These are phyloP conservation scores for Macaria notata DNA, from an alignment of 2,888 invertebrate species.

Conservation along the genomic window DNA sequence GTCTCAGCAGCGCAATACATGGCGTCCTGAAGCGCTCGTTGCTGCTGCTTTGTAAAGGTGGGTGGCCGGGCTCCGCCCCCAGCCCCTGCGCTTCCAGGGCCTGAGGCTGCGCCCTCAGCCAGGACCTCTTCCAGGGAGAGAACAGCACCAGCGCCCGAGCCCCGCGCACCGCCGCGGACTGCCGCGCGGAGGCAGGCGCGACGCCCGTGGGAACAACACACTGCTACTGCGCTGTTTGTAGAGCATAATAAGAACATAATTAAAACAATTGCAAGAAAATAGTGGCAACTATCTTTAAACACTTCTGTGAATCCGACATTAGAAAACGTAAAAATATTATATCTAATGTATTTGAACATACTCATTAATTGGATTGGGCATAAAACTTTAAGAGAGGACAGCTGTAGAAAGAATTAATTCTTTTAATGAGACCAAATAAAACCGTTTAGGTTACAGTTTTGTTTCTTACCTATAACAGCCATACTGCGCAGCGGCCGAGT, in stretches of 20 bases:
- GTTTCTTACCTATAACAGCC: conserved; percentile 88
- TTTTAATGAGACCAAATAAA: too few relatives aligned
- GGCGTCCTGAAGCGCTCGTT: conserved; percentile 93
- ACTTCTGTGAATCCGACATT: too few relatives aligned
- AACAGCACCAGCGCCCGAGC: conserved; percentile 85
- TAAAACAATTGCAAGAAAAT: neutral
- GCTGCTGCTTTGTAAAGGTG: conserved; percentile 89
- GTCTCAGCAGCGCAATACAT: conserved; percentile 97
- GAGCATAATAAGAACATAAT: neutral
- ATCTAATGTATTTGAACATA: too few relatives aligned
- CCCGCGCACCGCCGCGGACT: conserved; percentile 81
- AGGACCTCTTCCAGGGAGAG: conserved; percentile 94
- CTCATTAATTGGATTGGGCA: too few relatives aligned
- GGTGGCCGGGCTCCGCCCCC: conserved; percentile 52
- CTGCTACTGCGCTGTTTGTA: conserved; percentile 88
- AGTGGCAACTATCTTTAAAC: neutral
- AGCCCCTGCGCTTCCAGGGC: conserved; percentile 52
- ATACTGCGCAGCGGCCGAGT: conserved; percentile 92
- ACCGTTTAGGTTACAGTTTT: too few relatives aligned
- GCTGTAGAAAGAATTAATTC: too few relatives aligned
- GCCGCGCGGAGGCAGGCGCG: conserved; percentile 88
- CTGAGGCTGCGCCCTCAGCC: conserved; percentile 87
- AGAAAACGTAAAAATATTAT: too few relatives aligned
- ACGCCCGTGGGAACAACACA: conserved; percentile 94
- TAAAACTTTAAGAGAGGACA: too few relatives aligned